Evolutionary conservation across 2,888 invertebrate genomes (phyloP), one percentile per base, ranked within the genome.

Genomic region (Oscheius myriophilus): DNA sequence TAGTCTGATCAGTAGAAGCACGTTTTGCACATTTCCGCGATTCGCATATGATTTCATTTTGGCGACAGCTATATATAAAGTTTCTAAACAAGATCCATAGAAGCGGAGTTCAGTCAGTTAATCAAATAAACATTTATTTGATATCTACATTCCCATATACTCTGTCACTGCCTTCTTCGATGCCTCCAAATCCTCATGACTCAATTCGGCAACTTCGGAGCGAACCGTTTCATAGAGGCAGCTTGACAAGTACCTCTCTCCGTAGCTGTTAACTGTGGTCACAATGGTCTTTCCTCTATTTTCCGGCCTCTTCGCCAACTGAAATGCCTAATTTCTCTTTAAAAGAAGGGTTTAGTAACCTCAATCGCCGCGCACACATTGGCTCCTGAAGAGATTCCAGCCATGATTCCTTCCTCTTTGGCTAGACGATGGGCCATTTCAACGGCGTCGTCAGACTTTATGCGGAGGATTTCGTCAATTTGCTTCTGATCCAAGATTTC

Each of bases 201-300:
- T 49, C 9, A 45, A n/a, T 14, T 49, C 61, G n/a, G 49, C 61
- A 1, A 61, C 61, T 26, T 61, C 61, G 1, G 61, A 14, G 11
- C 61, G 25, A 18, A 61, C 14, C n/a, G 61, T 12, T 21, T 61
- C 61, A 39, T 61, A 61, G 33, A 61, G 49, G 1, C 18, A 46
- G 1, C 49, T 49, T 1, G 61, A 79, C 74, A 78, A 70, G 57
- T 81, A 79, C 59, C 79, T 63, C 51, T 81, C 81, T 33, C 79
- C 81, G 25, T 64, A 78, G 67, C 78, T 78, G 62, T 74, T 76
- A 23, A 78, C 67, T 41, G 71, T 72, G 1, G 81, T 81, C 57
- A 79, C 81, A 58, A 81, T 79, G 52, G 78, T 59, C 57, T 81
- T 79, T 55, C 78, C 79, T n/a, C 70, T 69, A 51, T 79, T 74